phyloP scores from a whole-genome alignment of 2,888 invertebrate species.

The Tillus elongatus region DNA sequence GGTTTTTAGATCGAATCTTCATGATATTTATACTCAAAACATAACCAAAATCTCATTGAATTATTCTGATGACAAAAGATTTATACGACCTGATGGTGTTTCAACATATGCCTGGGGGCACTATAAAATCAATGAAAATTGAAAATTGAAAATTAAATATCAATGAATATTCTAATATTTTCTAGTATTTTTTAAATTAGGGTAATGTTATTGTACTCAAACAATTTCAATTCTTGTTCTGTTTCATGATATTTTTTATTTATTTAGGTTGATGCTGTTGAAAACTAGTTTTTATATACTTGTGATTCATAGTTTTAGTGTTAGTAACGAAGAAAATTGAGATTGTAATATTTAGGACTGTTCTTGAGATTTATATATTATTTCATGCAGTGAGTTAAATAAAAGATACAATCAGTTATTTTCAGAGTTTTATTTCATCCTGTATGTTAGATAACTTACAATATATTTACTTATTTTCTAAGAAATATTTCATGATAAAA shows the following conservation, averaged over 20 bases:
- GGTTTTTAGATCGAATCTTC: neutral
- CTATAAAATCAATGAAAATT: conserved; percentile 3
- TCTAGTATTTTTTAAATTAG: neutral
- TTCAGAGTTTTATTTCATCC: no score
- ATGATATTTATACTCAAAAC: neutral
- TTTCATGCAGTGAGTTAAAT: no score
- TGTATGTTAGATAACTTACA: no score
- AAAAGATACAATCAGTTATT: no score
- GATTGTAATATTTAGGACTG: no score
- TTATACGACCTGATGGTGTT: neutral
- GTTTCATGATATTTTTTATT: neutral
- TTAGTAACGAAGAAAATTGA: no score
- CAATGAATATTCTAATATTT: neutral
- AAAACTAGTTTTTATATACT: neutral
- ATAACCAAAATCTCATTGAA: neutral
- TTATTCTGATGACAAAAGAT: conserved; percentile 1
- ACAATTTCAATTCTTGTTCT: neutral
- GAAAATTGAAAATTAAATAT: neutral
- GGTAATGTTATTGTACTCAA: no score
- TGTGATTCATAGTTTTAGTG: no score
- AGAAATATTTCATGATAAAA: no score
- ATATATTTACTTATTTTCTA: no score
- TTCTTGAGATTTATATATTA: no score
- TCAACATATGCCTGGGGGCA: neutral
- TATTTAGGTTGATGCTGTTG: neutral